phyloP scores from a whole-genome alignment of 2,797 vertebrate genomes.

The Microctenopoma steveboyesi region DNA sequence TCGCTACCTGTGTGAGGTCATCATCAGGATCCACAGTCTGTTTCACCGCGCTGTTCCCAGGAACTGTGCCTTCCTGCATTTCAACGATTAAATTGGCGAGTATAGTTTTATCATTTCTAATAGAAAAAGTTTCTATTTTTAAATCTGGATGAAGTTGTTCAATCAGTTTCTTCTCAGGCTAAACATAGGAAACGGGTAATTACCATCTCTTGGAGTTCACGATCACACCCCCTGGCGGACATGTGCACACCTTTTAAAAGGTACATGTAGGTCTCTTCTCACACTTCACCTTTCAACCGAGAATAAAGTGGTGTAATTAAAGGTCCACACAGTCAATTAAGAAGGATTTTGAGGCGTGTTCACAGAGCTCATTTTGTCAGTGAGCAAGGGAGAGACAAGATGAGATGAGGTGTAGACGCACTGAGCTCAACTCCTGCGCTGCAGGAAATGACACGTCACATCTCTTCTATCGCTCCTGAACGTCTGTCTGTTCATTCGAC shows the following conservation, averaged over 20 bases:
- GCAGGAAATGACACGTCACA: not conserved
- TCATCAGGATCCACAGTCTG: no score
- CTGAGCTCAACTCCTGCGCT: not conserved
- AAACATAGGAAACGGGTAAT: conserved; percentile 11
- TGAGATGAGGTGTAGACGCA: not conserved
- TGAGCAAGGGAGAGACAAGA: not conserved
- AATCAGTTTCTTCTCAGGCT: not conserved
- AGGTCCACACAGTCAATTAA: conserved; percentile 44
- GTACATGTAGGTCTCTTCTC: conserved; percentile 6
- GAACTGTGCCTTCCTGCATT: no score
- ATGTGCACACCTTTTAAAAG: not conserved
- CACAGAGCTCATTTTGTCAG: conserved; percentile 13
- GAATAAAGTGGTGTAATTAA: conserved; percentile 38
- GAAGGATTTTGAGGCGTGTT: conserved; percentile 34
- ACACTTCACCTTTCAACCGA: conserved; percentile 27
- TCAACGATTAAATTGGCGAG: no score
- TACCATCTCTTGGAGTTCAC: conserved; percentile 2
- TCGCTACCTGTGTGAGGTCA: no score
- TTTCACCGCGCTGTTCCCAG: no score
- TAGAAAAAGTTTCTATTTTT: not conserved
- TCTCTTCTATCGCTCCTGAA: not conserved
- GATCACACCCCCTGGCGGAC: not conserved
- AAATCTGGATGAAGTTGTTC: not conserved
- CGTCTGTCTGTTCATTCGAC: not conserved
- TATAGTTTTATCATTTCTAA: no score